Evolutionary conservation across 2,797 vertebrate genomes (phyloP).

Genomic region (Lacerta viridis): DNA sequence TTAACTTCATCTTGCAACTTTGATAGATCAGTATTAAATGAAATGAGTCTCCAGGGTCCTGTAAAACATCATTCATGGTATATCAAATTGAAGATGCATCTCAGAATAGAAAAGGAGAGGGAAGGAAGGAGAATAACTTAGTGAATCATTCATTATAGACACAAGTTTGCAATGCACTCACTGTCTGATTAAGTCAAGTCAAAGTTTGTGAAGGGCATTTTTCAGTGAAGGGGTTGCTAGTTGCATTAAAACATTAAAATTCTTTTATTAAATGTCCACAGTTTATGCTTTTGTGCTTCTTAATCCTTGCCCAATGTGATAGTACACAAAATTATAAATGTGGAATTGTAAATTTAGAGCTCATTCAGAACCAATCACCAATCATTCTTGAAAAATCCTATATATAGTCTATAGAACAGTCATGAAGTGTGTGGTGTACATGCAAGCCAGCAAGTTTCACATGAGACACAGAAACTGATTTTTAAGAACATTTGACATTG

Average conservation of each 20-base stretch:
- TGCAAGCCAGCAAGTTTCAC: no score
- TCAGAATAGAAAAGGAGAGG: slow-evolving; percentile 29
- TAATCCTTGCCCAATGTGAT: neutral
- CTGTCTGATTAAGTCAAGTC: slow-evolving; percentile 45
- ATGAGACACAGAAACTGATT: no score
- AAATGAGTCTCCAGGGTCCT: slow-evolving; percentile 47
- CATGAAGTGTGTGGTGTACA: no score
- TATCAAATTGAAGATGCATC: slow-evolving; percentile 9
- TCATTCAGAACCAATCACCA: neutral
- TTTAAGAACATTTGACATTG: no score
- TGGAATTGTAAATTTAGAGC: neutral
- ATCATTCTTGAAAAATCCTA: neutral
- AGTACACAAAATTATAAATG: neutral
- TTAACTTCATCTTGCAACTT: slow-evolving; percentile 53
- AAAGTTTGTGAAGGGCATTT: slow-evolving; percentile 19
- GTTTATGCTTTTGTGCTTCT: neutral
- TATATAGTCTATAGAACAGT: no score
- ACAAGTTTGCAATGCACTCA: slow-evolving; percentile 41
- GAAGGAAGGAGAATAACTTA: neutral
- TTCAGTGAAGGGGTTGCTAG: neutral
- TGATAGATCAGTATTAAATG: slow-evolving; percentile 65
- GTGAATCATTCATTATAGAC: slow-evolving; percentile 39
- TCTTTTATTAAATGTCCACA: neutral
- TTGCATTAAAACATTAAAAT: neutral
- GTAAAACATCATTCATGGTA: slow-evolving; percentile 37